phyloP scores from a whole-genome alignment of 2,797 vertebrate genomes.

The Betta splendens region DNA sequence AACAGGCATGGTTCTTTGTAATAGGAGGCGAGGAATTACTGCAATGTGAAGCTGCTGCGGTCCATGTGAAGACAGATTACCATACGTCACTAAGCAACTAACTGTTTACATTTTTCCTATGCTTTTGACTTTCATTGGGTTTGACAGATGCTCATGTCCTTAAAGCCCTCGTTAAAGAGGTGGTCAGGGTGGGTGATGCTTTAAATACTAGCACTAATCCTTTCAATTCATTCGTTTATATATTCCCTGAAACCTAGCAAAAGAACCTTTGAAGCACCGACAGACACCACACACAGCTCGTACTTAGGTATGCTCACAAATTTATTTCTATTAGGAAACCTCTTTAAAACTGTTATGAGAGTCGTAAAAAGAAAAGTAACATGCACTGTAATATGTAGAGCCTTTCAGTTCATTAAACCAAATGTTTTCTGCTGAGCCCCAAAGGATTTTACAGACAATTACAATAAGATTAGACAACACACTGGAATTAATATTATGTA shows the following conservation, averaged over 20 bases:
- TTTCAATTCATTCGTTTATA: slow-evolving; percentile 52
- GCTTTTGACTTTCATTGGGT: slow-evolving; percentile 20
- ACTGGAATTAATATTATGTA: too few relatives aligned
- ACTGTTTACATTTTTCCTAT: too few relatives aligned
- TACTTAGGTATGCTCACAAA: slow-evolving; percentile 26
- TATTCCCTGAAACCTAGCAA: slow-evolving; percentile 32
- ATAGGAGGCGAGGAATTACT: not conserved
- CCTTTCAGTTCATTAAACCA: not conserved
- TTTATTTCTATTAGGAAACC: slow-evolving; percentile 23
- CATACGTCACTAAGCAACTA: too few relatives aligned
- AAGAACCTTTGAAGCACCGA: slow-evolving; percentile 33
- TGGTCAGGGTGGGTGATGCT: slow-evolving; percentile 37
- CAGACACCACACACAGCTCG: slow-evolving; percentile 13
- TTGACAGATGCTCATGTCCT: slow-evolving; percentile 26
- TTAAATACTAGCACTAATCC: slow-evolving; percentile 58
- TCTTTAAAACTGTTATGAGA: slow-evolving; percentile 7
- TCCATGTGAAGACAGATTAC: too few relatives aligned
- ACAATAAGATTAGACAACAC: too few relatives aligned
- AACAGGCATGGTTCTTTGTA: slow-evolving; percentile 36
- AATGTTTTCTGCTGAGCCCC: not conserved
- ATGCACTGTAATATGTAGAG: not conserved
- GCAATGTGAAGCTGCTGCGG: not conserved
- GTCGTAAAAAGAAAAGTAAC: not conserved
- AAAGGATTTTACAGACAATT: too few relatives aligned
- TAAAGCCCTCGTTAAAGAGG: slow-evolving; percentile 35